Conservation (phyloP, 2,888 invertebrate species). For the Busseola fusca region DNA sequence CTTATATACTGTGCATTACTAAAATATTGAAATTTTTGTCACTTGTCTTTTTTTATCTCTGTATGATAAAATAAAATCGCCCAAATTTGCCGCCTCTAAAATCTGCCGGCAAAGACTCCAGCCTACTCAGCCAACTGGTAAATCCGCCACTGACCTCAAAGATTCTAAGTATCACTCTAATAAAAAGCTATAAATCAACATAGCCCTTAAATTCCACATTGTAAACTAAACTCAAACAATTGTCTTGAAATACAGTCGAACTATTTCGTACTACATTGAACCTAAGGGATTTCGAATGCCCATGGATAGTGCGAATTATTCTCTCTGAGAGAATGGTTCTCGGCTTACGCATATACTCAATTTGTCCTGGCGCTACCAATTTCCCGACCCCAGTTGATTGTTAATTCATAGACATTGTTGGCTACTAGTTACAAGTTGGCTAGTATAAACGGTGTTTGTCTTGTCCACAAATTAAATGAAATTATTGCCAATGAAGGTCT, state of each 20-base stretch:
- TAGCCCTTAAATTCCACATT: conserved; percentile 28
- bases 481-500: conserved; percentile 61
- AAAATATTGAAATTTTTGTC: no score
- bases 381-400: conserved; percentile 75
- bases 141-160: no score
- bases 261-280: conserved; percentile 66
- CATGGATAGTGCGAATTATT: conserved; percentile 64
- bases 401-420: conserved; percentile 81
- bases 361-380: conserved; percentile 73
- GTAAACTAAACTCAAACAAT: conserved; percentile 35
- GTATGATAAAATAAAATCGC: no score
- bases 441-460: conserved; percentile 70
- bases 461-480: conserved; percentile 65
- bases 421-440: conserved; percentile 71
- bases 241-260: conserved; percentile 52
- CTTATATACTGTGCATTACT: no score
- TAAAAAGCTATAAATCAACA: conserved; percentile 35
- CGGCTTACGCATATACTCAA: conserved; percentile 69
- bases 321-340: conserved; percentile 67
- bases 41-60: no score
- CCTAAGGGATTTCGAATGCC: conserved; percentile 62
- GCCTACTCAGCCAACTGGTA: no score
- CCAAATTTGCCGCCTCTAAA: no score
- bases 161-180: conserved; percentile 14
- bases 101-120: no score